A percentile compares a stretch with the other conserved stretches of the same genome.
phyloP scores from a whole-genome alignment of 1,140 invertebrate genomes.

The Zaprionus inermis region DNA sequence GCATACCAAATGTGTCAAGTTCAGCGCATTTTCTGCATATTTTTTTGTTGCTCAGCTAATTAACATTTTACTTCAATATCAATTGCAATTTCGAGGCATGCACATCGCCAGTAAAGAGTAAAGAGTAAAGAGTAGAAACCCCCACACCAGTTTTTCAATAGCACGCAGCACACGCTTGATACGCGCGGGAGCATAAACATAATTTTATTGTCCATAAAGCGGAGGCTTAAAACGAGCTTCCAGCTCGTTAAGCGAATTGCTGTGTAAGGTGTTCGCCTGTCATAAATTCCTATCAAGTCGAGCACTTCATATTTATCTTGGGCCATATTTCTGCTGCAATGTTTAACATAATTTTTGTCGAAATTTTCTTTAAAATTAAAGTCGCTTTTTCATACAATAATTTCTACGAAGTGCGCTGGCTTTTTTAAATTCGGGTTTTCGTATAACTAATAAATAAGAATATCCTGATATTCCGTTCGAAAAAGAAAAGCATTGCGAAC shows the following conservation, averaged over 20 bases:
- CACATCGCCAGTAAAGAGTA: too few species aligned
- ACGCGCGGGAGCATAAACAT: constrained; percentile 4
- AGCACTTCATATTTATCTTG: neutral
- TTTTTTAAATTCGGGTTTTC: neutral
- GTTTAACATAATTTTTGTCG: neutral
- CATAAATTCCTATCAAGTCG: neutral
- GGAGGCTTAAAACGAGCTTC: neutral
- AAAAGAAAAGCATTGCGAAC: constrained; percentile 15
- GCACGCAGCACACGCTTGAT: neutral
- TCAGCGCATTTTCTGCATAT: constrained; percentile 15
- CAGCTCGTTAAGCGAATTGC: neutral
- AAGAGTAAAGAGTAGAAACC: neutral
- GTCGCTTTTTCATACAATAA: neutral
- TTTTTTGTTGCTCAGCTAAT: constrained; percentile 23
- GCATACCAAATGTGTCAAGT: constrained; percentile 69
- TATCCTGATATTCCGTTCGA: neutral
- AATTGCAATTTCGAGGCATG: neutral
- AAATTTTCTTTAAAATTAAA: neutral
- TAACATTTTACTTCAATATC: neutral
- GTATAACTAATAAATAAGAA: neutral
- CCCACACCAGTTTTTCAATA: too few species aligned
- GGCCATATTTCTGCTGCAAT: neutral
- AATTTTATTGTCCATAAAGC: neutral
- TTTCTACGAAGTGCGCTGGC: neutral
- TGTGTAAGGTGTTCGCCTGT: neutral